phyloP scores from a whole-genome alignment of 2,113 vertebrate species.

The Microtus pennsylvanicus region DNA sequence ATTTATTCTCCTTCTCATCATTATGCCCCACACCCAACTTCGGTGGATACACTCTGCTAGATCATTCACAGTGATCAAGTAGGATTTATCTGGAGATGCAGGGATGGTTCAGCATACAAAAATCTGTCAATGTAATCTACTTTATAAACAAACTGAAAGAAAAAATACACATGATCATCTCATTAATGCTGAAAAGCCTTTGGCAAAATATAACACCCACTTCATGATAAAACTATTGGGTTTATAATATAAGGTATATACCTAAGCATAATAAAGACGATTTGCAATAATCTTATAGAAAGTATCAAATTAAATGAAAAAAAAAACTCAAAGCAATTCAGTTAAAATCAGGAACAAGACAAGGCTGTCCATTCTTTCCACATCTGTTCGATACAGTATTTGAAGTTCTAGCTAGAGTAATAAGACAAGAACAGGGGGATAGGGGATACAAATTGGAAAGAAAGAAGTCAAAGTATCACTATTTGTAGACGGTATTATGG shows the following conservation, averaged over 20 bases:
- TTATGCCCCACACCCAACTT: background rate
- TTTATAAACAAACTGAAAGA: background rate
- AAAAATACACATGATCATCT: background rate
- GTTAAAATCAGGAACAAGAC: too few relatives aligned
- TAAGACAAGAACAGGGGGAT: too few relatives aligned
- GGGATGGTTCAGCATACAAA: background rate
- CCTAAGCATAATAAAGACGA: background rate
- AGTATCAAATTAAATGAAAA: too few relatives aligned
- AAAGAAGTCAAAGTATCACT: too few relatives aligned
- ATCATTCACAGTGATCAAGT: background rate
- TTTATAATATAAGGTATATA: background rate
- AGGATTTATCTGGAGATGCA: background rate
- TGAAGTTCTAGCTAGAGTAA: too few relatives aligned
- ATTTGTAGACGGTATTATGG: too few relatives aligned
- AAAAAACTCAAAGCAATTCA: too few relatives aligned
- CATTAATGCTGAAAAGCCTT: background rate
- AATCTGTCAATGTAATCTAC: background rate
- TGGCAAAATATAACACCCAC: background rate
- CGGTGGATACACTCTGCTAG: background rate
- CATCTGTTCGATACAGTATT: too few relatives aligned
- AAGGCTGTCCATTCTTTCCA: too few relatives aligned
- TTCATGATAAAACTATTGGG: background rate
- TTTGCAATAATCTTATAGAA: background rate
- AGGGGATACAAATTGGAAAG: too few relatives aligned
- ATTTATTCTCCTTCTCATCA: background rate